These are phyloP conservation scores for Champsocephalus esox DNA, from an alignment of 2,797 vertebrate genomes.

Conservation along the genomic window DNA sequence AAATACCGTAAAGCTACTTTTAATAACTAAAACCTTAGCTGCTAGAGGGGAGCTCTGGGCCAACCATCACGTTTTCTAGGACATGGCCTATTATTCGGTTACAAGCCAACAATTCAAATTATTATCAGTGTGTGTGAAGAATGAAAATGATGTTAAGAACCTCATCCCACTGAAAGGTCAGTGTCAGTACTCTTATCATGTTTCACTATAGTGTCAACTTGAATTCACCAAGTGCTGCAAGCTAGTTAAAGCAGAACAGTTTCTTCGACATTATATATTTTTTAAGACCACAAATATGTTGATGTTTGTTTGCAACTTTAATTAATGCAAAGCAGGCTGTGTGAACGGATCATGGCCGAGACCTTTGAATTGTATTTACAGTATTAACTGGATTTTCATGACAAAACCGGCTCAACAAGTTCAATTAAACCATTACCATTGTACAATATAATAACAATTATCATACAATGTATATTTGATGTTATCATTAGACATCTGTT, in stretches of 20 bases:
- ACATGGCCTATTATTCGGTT: background rate
- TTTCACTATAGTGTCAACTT: background rate
- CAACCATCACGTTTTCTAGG: background rate
- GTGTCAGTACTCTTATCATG: background rate
- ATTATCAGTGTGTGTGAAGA: background rate
- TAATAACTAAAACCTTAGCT: too few relatives aligned
- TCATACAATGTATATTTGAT: background rate
- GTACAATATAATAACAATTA: background rate
- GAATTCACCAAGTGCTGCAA: background rate
- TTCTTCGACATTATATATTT: too few relatives aligned
- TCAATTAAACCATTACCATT: background rate
- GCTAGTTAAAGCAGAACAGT: background rate
- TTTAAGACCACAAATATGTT: background rate
- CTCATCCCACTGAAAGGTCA: background rate
- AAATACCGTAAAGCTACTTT: too few relatives aligned
- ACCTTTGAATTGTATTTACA: too few relatives aligned
- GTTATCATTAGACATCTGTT: background rate
- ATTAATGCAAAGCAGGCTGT: background rate
- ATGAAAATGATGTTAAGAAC: background rate
- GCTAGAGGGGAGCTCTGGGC: background rate
- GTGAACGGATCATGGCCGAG: background rate
- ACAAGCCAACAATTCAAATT: background rate
- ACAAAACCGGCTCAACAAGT: background rate
- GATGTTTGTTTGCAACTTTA: background rate
- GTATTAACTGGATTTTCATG: too few relatives aligned